A percentile compares a stretch with the other conserved stretches of the same genome.
Conservation (phyloP, 1,140 invertebrate species). For the Anadara kagoshimensis region DNA sequence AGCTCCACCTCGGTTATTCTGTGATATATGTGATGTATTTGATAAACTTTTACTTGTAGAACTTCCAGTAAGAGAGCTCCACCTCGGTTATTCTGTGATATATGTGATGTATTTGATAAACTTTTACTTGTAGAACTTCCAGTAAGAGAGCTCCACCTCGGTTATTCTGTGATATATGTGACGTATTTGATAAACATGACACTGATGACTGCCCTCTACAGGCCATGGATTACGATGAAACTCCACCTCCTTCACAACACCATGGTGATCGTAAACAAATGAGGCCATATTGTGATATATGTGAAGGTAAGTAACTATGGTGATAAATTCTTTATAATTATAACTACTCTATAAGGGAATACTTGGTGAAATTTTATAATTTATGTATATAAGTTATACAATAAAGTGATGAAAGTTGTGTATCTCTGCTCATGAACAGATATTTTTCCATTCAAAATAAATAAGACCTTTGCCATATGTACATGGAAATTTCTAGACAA, state of each 20-base stretch:
- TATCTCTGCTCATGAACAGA: too few species aligned
- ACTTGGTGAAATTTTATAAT: too few species aligned
- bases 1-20: constrained; percentile 84
- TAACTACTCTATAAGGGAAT: too few species aligned
- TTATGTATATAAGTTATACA: too few species aligned
- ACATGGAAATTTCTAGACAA: too few species aligned
- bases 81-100: constrained; percentile 91
- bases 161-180: constrained; percentile 97
- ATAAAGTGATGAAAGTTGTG: too few species aligned
- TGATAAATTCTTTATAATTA: not conserved
- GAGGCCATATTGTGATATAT: constrained; percentile 92
- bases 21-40: constrained; percentile 79
- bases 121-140: constrained; percentile 58
- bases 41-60: constrained; percentile 32
- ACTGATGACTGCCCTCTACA: constrained; percentile 97
- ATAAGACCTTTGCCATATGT: too few species aligned
- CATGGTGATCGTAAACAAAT: constrained; percentile 76
- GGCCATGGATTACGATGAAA: constrained; percentile 71
- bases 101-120: too few species aligned
- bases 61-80: constrained; percentile 57
- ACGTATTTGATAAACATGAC: constrained; percentile 96
- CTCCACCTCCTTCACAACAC: constrained; percentile 70
- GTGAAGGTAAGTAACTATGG: constrained; percentile 83
- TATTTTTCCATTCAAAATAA: too few species aligned
- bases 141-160: constrained; percentile 76